A percentile compares a stretch with the other conserved stretches of the same genome.
Evolutionary conservation across 2,888 invertebrate genomes (phyloP).

Genomic region (Gryllus longicercus): DNA sequence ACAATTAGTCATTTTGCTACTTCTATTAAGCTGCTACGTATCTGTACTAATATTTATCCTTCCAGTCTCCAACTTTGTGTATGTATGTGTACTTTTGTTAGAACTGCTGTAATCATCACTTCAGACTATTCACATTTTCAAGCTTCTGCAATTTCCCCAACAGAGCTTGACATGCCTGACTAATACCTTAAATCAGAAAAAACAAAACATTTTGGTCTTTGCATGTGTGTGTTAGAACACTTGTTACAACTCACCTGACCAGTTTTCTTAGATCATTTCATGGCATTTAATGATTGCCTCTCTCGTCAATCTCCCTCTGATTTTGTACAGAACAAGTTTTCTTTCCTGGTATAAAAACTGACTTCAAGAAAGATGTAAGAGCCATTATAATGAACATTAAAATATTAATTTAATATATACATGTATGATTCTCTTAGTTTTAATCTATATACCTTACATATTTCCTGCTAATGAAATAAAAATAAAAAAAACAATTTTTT

Average conservation of each 20-base stretch:
- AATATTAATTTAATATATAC: too few species aligned
- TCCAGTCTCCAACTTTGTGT: too few species aligned
- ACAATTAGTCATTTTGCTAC: too few species aligned
- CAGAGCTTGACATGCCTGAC: constrained; percentile 1
- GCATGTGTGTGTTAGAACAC: not conserved
- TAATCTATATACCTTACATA: too few species aligned
- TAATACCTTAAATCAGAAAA: not conserved
- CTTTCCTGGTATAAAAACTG: not conserved
- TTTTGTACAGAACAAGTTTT: constrained; percentile 4
- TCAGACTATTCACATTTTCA: not conserved
- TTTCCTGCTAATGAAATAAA: too few species aligned
- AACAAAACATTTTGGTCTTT: not conserved
- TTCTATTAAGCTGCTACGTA: too few species aligned
- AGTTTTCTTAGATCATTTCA: constrained; percentile 17
- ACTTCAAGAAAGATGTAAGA: not conserved
- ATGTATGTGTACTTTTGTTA: too few species aligned
- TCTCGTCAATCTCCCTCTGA: constrained; percentile 17
- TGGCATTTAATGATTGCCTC: not conserved
- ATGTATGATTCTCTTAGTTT: too few species aligned
- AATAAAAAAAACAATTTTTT: too few species aligned
- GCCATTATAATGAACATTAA: not conserved
- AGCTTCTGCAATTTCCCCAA: not conserved
- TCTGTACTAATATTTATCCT: too few species aligned
- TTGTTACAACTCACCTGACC: constrained; percentile 4
- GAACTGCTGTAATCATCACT: too few species aligned